Percentiles rank a stretch among this genome's conserved stretches.
These are phyloP conservation scores for Dendrophyllia cribrosa DNA, from an alignment of 64 coral and sea anemone genomes.

Conservation along the genomic window DNA sequence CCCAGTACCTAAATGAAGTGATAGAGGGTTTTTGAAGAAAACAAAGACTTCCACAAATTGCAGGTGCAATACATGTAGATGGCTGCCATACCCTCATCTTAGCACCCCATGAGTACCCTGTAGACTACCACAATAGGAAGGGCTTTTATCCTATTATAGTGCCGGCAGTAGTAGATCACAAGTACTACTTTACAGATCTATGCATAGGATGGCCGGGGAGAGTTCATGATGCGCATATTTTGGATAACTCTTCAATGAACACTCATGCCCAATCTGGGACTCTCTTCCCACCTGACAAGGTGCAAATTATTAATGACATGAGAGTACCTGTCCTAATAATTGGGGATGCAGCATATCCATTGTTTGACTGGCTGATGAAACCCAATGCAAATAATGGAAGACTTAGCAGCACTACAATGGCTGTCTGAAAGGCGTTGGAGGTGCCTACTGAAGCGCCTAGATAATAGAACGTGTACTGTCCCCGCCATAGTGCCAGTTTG, in stretches of 20 bases:
- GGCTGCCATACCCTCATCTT: too few relatives aligned
- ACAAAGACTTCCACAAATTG: too few relatives aligned
- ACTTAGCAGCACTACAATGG: neutral
- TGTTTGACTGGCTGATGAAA: too few relatives aligned
- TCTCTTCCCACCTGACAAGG: neutral
- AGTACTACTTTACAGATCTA: neutral
- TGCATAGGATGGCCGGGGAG: neutral
- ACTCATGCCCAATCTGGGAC: neutral
- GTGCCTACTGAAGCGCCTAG: slow-evolving; percentile 47
- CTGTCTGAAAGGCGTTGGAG: slow-evolving; percentile 28
- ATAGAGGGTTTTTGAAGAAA: too few relatives aligned
- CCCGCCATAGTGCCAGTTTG: slow-evolving; percentile 28
- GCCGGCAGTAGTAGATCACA: too few relatives aligned
- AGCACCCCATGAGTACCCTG: too few relatives aligned
- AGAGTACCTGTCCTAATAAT: neutral
- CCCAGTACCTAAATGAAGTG: neutral
- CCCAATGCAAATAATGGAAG: neutral
- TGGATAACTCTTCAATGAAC: neutral
- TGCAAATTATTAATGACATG: neutral
- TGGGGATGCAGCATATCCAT: neutral
- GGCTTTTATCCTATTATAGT: too few relatives aligned
- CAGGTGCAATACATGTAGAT: too few relatives aligned
- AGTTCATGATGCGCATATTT: neutral
- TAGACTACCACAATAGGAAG: too few relatives aligned
- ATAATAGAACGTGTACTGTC: slow-evolving; percentile 27